Base-by-base conservation (phyloP, 2,113 vertebrate genomes). In the Collichthys lucidus region DNA sequence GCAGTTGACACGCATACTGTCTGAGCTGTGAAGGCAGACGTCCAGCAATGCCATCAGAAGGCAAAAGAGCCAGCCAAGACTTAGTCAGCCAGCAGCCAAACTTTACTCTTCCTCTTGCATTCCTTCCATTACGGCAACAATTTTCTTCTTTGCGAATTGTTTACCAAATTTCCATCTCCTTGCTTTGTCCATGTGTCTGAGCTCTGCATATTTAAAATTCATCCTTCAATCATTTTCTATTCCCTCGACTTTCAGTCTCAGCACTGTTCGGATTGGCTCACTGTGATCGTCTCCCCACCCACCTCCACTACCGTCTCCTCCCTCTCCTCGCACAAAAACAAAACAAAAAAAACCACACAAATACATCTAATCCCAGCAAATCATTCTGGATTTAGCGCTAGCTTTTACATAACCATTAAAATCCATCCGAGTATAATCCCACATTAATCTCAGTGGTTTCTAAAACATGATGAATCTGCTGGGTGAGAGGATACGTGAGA, bases 331-430 rank as follows among this genome's bases (percentile, higher is more conserved):
- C 67, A 78, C 7, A 77, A 88, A 84, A 79, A 40, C 76, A 88
- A 83, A 26, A 26, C 24, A 84, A 79, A 40, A 77, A 88, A 83
- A 26, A 26, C 24, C 79, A 78, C 70, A 82, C 79, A 60, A 74
- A 80, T 42, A 53, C 50, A 89, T 91, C 70, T 95, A 96, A 97
- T 96, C 95, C 91, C 84, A 83, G 86, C 87, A 94, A 96, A 94
- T 95, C 91, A 95, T 87, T 93, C 42, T 62, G 90, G 89, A 84
- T 83, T 80, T 66, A 86, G 81, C 29, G 80, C 93, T 92, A 89
- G 91, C 68, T 91, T 95, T 83, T 89, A 96, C 77, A 87, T 96
- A 96, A 96, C 93, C 78, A 85, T 92, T 94, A 91, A 93, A 91
- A 83, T 87, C 90, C 80, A 64, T 68, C 86, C 74, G 26, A 20